Evolutionary conservation across 2,797 vertebrate genomes (phyloP).

Genomic region (Leuciscus waleckii): DNA sequence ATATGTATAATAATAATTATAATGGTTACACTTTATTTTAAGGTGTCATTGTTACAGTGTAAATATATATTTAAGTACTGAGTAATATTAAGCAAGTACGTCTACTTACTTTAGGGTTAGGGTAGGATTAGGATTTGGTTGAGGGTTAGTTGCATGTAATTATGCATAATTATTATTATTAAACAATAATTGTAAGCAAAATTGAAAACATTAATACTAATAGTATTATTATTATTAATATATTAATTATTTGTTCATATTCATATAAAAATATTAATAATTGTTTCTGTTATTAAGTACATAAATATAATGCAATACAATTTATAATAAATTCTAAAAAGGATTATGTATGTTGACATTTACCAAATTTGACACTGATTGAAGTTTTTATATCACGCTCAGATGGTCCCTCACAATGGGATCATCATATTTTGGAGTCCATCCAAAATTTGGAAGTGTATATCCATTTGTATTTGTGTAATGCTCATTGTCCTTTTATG

Average conservation of each 20-base stretch:
- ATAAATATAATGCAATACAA: neutral
- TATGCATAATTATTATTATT: too few species aligned
- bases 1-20: too few species aligned
- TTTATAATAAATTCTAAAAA: neutral
- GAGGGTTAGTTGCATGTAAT: too few species aligned
- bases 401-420: neutral
- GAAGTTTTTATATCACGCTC: neutral
- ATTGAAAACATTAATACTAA: neutral
- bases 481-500: conserved; percentile 18
- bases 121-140: too few species aligned
- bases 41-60: too few species aligned
- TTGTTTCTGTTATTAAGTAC: neutral
- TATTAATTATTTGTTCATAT: neutral
- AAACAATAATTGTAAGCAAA: too few species aligned
- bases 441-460: neutral
- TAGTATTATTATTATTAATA: neutral
- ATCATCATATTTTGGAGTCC: neutral
- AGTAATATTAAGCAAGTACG: too few species aligned
- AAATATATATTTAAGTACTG: too few species aligned
- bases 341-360: neutral
- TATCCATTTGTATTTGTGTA: neutral
- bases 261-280: neutral
- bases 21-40: too few species aligned
- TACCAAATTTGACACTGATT: neutral
- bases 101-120: too few species aligned